Evolutionary conservation across 1,140 invertebrate species (phyloP).

Genomic region (Oedothorax gibbosus): DNA sequence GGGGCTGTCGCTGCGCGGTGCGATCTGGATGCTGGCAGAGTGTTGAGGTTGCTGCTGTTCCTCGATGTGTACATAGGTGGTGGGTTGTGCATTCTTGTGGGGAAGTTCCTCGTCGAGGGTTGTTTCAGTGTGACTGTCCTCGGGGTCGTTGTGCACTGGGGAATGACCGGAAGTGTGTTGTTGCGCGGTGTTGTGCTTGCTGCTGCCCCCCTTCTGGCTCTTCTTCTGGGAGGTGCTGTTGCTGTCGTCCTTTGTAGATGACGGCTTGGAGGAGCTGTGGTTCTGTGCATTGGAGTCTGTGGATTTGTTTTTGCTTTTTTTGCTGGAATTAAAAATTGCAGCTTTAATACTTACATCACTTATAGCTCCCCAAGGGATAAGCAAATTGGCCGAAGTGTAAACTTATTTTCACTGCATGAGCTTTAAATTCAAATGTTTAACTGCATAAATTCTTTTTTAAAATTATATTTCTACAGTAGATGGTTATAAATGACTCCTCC

Average conservation of each 20-base stretch:
- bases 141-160: neutral
- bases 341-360: no score
- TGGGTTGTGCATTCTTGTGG: slow-evolving; percentile 45
- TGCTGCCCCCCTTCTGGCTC: slow-evolving; percentile 27
- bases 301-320: slow-evolving; percentile 53
- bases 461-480: no score
- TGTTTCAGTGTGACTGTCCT: neutral
- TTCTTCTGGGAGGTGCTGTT: slow-evolving; percentile 14
- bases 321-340: slow-evolving; percentile 32
- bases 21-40: slow-evolving; percentile 56
- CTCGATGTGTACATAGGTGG: slow-evolving; percentile 43
- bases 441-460: no score
- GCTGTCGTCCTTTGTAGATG: slow-evolving; percentile 35
- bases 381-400: no score
- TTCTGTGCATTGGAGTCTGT: slow-evolving; percentile 32
- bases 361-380: no score
- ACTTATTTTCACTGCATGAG: no score
- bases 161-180: slow-evolving; percentile 51
- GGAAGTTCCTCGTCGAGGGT: slow-evolving; percentile 6
- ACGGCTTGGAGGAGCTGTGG: slow-evolving; percentile 14
- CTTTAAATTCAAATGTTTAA: no score
- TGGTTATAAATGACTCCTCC: no score
- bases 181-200: slow-evolving; percentile 44
- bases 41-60: slow-evolving; percentile 30
- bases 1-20: slow-evolving; percentile 43